Base-by-base conservation (phyloP, 2,113 vertebrate species). In the Callorhinus ursinus region DNA sequence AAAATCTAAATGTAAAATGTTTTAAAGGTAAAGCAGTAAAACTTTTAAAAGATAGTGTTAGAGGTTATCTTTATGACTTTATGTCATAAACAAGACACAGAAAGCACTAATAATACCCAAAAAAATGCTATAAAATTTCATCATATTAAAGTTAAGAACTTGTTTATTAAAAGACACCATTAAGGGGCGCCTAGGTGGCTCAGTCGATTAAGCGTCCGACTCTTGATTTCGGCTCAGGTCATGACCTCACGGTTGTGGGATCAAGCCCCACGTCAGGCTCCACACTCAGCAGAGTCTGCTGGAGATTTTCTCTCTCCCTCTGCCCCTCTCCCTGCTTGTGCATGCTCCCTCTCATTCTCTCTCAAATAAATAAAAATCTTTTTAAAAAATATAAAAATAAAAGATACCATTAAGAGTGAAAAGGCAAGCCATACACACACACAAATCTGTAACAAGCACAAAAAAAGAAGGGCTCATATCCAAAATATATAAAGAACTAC, bases 111-210 rank as follows among this genome's bases (percentile, higher is more conserved):
- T 72, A 55, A 79, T 63, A 79, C 14, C 63, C 19, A 33, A 90
- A 83, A 87, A 72, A 7, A 24, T 21, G 46, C 16, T 53, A 71
- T n/a, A 49, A 77, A 91, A 71, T 71, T 39, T 74, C 74, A 90
- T 79, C 36, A 90, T 31, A 82, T 39, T 96, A 94, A 96, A 96
- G 82, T 57, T 81, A 55, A 81, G 57, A 81, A 91, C 12, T 77
- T 87, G 24, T 77, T 83, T 84, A 82, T 67, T 57, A 74, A 92
- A 83, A 95, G 24, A 67, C 4, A 81, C 13, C 46, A 93, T 12
- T 53, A 18, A n/a, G 1, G 15, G 33, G 33, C 1, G 0, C 65
- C 33, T n/a, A 16, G 33, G 65, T n/a, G 65, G 65, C 65, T 69
- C 65, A 69, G 16, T 69, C 16, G n/a, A 69, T n/a, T 69, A 33